Evolutionary conservation across 1,140 invertebrate genomes (phyloP), one percentile per base, ranked within the genome.

Genomic region (Gonatopus flavifemur): DNA sequence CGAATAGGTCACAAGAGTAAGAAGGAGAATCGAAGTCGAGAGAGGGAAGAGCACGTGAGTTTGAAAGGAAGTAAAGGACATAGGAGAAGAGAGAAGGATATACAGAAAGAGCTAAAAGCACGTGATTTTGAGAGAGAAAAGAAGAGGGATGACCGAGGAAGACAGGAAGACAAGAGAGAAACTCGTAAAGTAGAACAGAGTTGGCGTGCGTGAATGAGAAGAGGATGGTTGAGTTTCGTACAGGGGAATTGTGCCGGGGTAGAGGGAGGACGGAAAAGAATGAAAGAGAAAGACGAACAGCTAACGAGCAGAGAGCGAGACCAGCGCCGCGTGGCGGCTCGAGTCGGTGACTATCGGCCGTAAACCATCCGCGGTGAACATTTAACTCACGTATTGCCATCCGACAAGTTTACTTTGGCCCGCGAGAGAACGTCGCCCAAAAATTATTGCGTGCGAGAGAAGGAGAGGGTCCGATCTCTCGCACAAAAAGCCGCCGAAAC

Each of bases 321-420:
- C 69, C 74, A 77, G 76, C 74, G 76, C 76, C 76, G 76, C 76
- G 72, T 76, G 70, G 76, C 66, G 75, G 75, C 57, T 49, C 59
- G 65, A 76, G 68, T 72, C 75, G 72, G 74, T 73, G 74, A 77
- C 74, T 76, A 76, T 76, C 71, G 76, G 75, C 76, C 76, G 76
- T 76, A 77, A 78, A 77, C 74, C 75, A 77, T 77, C 72, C 75
- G 72, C 74, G 75, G 74, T 70, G 70, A 79, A 77, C 76, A 79
- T 78, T 79, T 78, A 78, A 78, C 77, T 79, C 77, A 77, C 77
- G 77, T 78, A 79, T 79, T 77, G 76, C 77, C 76, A 77, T 78
- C 76, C 70, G 74, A 78, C 75, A 74, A 79, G 77, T 78, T 79
- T 78, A 75, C 75, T 76, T 76, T 76, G 68, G 69, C 67, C 73